Evolutionary conservation across 2,797 vertebrate genomes (phyloP).

Genomic region (Phataginus tricuspis): DNA sequence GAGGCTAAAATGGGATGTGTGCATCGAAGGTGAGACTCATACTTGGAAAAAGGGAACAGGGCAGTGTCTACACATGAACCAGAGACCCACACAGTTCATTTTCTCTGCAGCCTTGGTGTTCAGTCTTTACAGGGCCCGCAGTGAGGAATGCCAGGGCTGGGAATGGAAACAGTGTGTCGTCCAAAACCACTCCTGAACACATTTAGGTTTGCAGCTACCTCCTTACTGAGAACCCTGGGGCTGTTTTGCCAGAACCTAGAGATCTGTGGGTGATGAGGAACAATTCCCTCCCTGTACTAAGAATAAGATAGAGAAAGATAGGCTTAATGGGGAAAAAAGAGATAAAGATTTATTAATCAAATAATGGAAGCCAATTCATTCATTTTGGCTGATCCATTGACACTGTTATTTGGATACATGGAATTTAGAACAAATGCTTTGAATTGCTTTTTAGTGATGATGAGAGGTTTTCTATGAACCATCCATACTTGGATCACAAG

Average conservation of each 20-base stretch:
- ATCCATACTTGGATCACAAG: not conserved
- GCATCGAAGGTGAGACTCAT: not conserved
- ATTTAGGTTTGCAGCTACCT: not conserved
- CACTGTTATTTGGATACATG: not conserved
- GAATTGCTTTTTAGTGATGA: not conserved
- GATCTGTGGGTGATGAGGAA: not conserved
- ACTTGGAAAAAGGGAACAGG: not conserved
- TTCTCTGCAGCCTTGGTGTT: not conserved
- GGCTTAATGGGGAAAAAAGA: not conserved
- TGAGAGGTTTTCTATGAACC: not conserved
- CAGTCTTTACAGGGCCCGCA: not conserved
- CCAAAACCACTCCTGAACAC: not conserved
- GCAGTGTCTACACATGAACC: too few species aligned
- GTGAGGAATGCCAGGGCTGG: not conserved
- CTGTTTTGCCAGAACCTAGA: not conserved
- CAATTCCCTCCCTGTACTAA: not conserved
- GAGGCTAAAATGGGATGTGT: not conserved
- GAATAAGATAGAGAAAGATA: not conserved
- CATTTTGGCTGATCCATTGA: not conserved
- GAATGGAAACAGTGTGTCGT: not conserved
- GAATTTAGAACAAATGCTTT: not conserved
- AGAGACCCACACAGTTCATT: rapidly evolving
- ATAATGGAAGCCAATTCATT: not conserved
- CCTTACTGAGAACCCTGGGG: not conserved
- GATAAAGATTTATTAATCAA: not conserved